A percentile compares a stretch with the other conserved stretches of the same genome.
phyloP scores from a whole-genome alignment of 2,113 vertebrate species.

The Oenanthe oenanthe region DNA sequence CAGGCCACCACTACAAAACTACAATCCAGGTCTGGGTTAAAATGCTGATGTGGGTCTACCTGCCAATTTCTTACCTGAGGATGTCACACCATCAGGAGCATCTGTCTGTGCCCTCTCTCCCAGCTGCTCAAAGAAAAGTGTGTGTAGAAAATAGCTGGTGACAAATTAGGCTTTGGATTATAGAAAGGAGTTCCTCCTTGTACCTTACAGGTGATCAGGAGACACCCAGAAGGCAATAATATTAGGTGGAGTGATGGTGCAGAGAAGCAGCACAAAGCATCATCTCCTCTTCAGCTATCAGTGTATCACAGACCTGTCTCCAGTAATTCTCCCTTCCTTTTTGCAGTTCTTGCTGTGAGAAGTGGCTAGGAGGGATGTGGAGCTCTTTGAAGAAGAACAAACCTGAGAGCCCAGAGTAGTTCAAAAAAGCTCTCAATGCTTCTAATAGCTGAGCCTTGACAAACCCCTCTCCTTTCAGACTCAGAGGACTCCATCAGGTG shows the following conservation, averaged over 20 bases:
- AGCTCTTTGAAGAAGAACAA: constrained; percentile 32
- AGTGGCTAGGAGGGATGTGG: neutral
- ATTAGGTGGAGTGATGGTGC: neutral
- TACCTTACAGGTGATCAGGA: neutral
- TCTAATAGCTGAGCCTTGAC: neutral
- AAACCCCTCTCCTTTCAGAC: neutral
- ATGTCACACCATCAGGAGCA: neutral
- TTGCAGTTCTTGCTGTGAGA: neutral
- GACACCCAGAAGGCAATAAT: neutral
- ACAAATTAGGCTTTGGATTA: neutral
- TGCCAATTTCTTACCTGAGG: neutral
- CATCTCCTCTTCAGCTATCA: neutral
- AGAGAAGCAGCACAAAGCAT: neutral
- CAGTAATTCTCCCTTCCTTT: neutral
- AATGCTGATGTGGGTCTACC: neutral
- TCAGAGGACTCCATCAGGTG: neutral
- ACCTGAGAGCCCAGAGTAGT: neutral
- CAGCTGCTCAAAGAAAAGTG: neutral
- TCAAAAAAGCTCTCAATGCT: neutral
- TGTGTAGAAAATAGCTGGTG: neutral
- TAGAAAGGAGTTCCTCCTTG: neutral
- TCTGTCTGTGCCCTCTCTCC: neutral
- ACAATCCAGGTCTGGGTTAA: neutral
- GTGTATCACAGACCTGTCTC: neutral
- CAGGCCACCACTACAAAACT: neutral